These are phyloP conservation scores for Bombus pascuorum DNA, from an alignment of 1,140 invertebrate genomes.

Conservation along the genomic window DNA sequence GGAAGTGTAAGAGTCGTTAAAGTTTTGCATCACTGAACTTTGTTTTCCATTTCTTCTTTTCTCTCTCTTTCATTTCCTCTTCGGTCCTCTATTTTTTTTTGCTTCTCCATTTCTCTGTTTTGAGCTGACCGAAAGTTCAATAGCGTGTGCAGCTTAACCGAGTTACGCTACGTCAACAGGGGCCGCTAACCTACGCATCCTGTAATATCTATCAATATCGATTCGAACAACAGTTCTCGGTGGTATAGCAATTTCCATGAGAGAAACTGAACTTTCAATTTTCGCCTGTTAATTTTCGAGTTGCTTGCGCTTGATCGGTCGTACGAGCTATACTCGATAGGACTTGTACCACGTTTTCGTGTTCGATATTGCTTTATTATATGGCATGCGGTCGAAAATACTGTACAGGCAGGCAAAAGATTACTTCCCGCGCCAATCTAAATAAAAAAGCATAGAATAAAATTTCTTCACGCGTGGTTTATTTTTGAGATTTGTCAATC, in stretches of 20 bases:
- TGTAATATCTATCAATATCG: neutral
- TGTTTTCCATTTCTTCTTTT: constrained; percentile 11
- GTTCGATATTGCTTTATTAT: no score
- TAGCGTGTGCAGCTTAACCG: constrained; percentile 46
- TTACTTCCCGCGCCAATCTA: no score
- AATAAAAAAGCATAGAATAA: no score
- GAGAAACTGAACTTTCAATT: neutral
- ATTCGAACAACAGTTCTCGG: neutral
- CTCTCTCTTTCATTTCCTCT: neutral
- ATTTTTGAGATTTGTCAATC: no score
- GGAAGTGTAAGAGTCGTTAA: constrained; percentile 51
- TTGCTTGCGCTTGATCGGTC: neutral
- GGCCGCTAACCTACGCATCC: constrained; percentile 22
- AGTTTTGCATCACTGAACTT: constrained; percentile 52
- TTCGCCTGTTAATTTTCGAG: neutral
- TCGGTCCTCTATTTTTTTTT: neutral
- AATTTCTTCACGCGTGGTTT: no score
- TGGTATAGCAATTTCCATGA: neutral
- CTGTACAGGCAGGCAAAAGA: no score
- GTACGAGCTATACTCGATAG: neutral
- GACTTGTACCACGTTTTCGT: no score
- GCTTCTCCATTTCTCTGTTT: constrained; percentile 2
- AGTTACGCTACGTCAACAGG: constrained; percentile 34
- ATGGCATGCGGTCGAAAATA: no score
- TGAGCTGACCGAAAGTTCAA: constrained; percentile 11